Base-by-base conservation (phyloP, 1,140 invertebrate genomes). In the Drosophila arawakana region DNA sequence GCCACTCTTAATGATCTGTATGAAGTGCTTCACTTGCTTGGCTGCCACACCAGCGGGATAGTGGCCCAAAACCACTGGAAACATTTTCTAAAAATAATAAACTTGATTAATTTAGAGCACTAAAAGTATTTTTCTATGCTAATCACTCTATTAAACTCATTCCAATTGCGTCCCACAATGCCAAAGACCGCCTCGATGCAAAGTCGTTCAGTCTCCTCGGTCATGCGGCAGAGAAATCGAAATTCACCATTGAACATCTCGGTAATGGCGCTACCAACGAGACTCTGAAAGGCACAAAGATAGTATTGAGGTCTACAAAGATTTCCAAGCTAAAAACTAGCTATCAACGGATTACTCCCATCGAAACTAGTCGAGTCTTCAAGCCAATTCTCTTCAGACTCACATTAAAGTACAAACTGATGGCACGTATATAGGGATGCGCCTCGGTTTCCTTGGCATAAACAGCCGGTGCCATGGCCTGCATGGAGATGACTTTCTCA, bases 1-100 rank as follows among this genome's bases (percentile, higher is more conserved):
- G 5, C 85, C 88, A 0, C 44, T 82, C 52, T 90, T 86, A 25
- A 91, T 92, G 11, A 91, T 81, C 80, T 92, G 92, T 52, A 89
- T 91, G 13, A 92, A 92, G 69, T 92, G 92, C 46, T 91, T 90
- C 1, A 92, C 82, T 71, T 92, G 91, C 68, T 92, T 91, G 57
- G 91, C 86, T 2, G 91, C 79, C 57, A 92, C 91, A 13, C 91
- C 92, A 0, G 91, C 91, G 2, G 92, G 97, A 65, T 94, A 94
- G 80, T 98, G 96, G 1, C 94, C 94, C 52, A 96, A 93, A 59
- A 97, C 95, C 0, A 97, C 95, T 0, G 96, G 94, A 3, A 96
- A 90, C 84, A 95, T 94, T 44, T 95, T 95, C 93, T 92, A 7
- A 0, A 78, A 78, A 18, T 44, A 2, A 10, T 52, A 72, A 43